These are phyloP conservation scores for Eospalax fontanierii DNA, from an alignment of 2,797 vertebrate genomes.

Conservation along the genomic window DNA sequence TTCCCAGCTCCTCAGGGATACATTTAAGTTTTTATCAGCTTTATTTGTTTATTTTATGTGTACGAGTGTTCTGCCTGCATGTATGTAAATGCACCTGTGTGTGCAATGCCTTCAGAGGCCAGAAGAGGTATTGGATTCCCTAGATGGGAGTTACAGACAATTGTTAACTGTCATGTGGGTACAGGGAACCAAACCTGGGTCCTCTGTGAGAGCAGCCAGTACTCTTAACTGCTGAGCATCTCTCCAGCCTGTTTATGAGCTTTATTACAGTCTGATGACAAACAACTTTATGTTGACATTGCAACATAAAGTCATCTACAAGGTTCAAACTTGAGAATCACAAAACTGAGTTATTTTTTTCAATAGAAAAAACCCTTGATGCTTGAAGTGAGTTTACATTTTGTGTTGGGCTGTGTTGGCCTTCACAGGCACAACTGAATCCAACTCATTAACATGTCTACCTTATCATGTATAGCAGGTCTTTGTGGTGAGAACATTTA, in stretches of 20 bases:
- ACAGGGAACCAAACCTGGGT: no score
- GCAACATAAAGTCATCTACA: neutral
- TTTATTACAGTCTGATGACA: neutral
- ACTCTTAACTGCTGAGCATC: no score
- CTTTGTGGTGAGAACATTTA: neutral
- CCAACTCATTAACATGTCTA: neutral
- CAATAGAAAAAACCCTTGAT: neutral
- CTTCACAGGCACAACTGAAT: neutral
- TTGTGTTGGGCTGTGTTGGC: neutral
- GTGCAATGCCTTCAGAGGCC: no score
- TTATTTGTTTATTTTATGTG: neutral
- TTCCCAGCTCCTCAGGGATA: neutral
- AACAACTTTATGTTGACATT: slow-evolving; percentile 11
- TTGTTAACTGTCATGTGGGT: no score
- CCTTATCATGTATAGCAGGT: neutral
- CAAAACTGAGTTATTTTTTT: neutral
- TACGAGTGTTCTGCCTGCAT: no score
- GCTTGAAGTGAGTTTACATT: neutral
- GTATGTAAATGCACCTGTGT: no score
- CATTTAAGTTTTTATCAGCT: neutral
- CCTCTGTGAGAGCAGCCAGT: no score
- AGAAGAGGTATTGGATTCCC: no score
- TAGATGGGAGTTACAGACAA: no score
- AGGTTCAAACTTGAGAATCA: neutral
- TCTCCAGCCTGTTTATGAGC: no score